Conservation (phyloP, 2,888 invertebrate genomes). For the Heliconius cydno region DNA sequence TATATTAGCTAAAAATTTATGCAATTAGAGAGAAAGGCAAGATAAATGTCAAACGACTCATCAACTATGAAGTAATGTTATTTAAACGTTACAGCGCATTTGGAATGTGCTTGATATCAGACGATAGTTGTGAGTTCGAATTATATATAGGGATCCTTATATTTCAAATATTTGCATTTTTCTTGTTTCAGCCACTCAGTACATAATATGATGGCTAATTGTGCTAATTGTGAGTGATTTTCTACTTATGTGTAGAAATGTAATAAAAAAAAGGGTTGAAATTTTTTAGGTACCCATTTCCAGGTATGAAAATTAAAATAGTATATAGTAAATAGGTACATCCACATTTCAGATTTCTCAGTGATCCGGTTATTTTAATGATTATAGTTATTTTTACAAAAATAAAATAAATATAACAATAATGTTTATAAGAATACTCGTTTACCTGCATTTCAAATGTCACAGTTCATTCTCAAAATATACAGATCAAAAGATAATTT, state of each 20-base stretch:
- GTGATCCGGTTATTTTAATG: background rate
- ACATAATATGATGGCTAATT: too few species aligned
- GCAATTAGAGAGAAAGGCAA: background rate
- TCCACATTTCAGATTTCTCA: background rate
- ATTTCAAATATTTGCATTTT: too few species aligned
- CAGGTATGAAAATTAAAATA: background rate
- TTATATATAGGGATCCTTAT: background rate
- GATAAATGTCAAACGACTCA: conserved; percentile 2
- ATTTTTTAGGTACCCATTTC: background rate
- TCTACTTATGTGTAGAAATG: too few species aligned
- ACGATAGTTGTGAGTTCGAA: background rate
- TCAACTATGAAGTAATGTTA: background rate
- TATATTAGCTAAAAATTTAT: background rate
- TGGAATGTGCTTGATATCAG: background rate
- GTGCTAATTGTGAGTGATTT: too few species aligned
- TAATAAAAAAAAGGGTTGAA: background rate
- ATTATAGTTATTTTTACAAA: background rate
- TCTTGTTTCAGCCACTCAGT: too few species aligned
- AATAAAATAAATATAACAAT: background rate
- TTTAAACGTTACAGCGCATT: background rate
- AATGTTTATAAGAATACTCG: background rate
- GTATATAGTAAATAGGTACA: too few species aligned
- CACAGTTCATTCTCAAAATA: conserved; percentile 2
- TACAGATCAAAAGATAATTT: background rate
- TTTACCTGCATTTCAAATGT: conserved; percentile 1